Evolutionary conservation across 2,888 invertebrate genomes (phyloP), one percentile per base, ranked within the genome.

Genomic region (Cylloceria caligata): DNA sequence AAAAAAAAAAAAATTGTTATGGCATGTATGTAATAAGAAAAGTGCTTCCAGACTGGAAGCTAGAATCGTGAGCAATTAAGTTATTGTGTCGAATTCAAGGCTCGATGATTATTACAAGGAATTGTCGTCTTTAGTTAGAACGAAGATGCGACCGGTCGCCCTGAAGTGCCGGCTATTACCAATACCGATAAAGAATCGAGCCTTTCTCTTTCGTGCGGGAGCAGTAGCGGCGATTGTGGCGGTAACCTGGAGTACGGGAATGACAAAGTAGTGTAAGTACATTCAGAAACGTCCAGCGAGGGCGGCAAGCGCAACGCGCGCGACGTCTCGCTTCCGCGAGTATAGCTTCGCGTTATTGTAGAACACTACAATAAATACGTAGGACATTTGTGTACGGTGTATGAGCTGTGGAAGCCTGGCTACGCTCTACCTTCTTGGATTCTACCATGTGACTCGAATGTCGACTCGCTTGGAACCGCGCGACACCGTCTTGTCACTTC

Each of bases 151-250:
- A 36, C 16, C 60, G 34, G 19, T 19, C 1, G 60, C 27, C n/a
- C 0, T 27, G 55, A 55, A 27, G 27, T 55, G 55, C 55, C 55
- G 55, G 27, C 55, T 55, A 55, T 27, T 27, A 52, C 52, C 52
- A 4, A 47, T 24, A 30, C 57, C 24, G 9, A 21, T 24, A 55
- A 13, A 57, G 52, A 52, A 39, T 52, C 36, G 49, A 47, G 80
- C 84, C 85, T 85, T 85, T 85, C 85, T 85, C 85, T 85, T 85
- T 85, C 85, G 84, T 79, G 84, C 81, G 82, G 73, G 65, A 77
- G 65, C 72, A 68, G 36, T 13, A 34, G 34, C 34, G 30, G 57
- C 34, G 27, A 16, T 21, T 3, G 49, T 9, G 16, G 1, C 16
- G 57, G 34, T 7, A 57, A 60, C 60, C 34, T 7, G 16, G 34